phyloP scores from a whole-genome alignment of 2,888 invertebrate genomes.

The Pollenia angustigena region DNA sequence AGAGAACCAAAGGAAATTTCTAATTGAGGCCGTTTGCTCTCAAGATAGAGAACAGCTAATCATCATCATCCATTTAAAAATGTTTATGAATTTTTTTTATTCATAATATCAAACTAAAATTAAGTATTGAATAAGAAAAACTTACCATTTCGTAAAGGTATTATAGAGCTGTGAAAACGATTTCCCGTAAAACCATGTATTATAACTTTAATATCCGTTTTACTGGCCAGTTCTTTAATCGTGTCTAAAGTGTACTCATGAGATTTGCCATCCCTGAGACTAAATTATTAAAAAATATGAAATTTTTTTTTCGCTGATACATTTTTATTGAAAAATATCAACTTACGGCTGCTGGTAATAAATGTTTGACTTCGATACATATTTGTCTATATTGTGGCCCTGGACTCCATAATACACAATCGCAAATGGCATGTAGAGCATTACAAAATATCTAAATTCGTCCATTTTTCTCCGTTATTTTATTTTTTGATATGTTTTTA shows the following conservation, averaged over 20 bases:
- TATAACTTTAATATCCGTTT: slow-evolving; percentile 80
- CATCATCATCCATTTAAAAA: neutral
- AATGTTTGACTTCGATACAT: slow-evolving; percentile 75
- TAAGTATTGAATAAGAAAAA: neutral
- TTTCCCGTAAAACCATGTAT: slow-evolving; percentile 82
- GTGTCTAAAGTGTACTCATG: slow-evolving; percentile 76
- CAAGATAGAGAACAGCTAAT: too few species aligned
- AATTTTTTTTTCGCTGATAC: neutral
- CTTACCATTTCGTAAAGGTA: slow-evolving; percentile 79
- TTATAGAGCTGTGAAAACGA: slow-evolving; percentile 79
- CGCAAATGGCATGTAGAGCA: neutral
- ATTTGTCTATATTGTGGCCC: slow-evolving; percentile 9
- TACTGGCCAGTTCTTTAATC: slow-evolving; percentile 71
- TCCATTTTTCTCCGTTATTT: slow-evolving; percentile 6
- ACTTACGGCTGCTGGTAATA: slow-evolving; percentile 77
- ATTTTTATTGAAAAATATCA: neutral
- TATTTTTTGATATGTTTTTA: neutral
- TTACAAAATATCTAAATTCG: slow-evolving; percentile 35
- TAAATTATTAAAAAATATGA: neutral
- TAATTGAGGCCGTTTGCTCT: too few species aligned
- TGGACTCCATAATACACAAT: neutral
- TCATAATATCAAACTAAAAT: neutral
- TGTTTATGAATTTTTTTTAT: too few species aligned
- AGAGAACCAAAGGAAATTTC: too few species aligned
- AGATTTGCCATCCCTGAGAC: slow-evolving; percentile 61